phyloP scores from a whole-genome alignment of 2,888 invertebrate genomes.

The Polyommatus icarus region DNA sequence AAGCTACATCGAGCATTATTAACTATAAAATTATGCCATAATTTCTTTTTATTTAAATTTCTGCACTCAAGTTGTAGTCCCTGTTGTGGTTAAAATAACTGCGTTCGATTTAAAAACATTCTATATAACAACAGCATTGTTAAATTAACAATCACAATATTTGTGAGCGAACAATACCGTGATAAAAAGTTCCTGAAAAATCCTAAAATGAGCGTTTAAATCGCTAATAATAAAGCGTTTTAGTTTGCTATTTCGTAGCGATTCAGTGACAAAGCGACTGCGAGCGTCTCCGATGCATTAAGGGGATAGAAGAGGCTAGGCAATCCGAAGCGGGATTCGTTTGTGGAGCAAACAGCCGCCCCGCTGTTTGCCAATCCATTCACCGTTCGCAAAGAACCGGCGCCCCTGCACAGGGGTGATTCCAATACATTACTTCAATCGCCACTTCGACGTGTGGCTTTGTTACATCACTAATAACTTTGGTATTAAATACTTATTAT shows the following conservation, averaged over 20 bases:
- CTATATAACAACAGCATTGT: no score
- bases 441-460: conserved; percentile 22
- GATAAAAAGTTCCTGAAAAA: no score
- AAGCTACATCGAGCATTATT: no score
- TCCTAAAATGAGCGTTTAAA: background rate
- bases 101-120: no score
- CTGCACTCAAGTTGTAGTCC: no score
- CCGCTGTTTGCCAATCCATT: conserved; percentile 41
- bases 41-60: no score
- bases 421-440: conserved; percentile 28
- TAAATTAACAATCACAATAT: no score
- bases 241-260: conserved; percentile 35
- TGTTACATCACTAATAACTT: background rate
- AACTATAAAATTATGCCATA: no score
- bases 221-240: conserved; percentile 23
- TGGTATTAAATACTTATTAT: no score
- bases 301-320: conserved; percentile 36
- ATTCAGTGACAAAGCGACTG: conserved; percentile 40
- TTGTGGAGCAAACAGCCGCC: conserved; percentile 43
- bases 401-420: conserved; percentile 31
- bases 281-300: conserved; percentile 38
- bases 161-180: no score
- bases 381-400: conserved; percentile 39
- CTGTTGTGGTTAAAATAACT: no score
- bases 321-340: conserved; percentile 37